phyloP scores from a whole-genome alignment of 2,888 invertebrate species.

The Hydriomena furcata region DNA sequence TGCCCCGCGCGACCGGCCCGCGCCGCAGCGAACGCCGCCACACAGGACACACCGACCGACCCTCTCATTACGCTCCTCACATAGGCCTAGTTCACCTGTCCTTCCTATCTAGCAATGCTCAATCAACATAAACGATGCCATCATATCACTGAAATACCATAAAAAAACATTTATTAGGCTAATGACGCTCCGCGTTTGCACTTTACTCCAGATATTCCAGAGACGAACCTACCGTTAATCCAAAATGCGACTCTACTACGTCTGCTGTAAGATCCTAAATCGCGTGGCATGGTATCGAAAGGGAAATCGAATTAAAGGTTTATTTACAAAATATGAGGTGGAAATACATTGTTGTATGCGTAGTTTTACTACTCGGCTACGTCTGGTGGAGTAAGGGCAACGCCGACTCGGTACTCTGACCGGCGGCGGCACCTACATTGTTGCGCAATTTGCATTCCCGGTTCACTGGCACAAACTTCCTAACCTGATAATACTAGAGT shows the following conservation, averaged over 20 bases:
- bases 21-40: slow-evolving; percentile 59
- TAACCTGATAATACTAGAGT: slow-evolving; percentile 26
- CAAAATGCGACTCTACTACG: slow-evolving; percentile 3
- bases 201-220: slow-evolving; percentile 26
- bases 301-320: slow-evolving; percentile 12
- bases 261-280: neutral
- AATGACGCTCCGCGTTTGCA: slow-evolving; percentile 18
- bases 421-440: slow-evolving; percentile 34
- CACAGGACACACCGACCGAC: slow-evolving; percentile 56
- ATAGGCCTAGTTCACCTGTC: slow-evolving; percentile 1
- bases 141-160: slow-evolving; percentile 32
- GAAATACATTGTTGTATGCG: slow-evolving; percentile 8
- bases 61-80: slow-evolving; percentile 72
- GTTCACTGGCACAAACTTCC: slow-evolving; percentile 42
- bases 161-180: slow-evolving; percentile 35
- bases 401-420: slow-evolving; percentile 16
- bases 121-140: slow-evolving; percentile 36
- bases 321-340: slow-evolving; percentile 13
- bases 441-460: slow-evolving; percentile 45
- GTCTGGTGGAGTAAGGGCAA: slow-evolving; percentile 16
- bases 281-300: neutral
- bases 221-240: slow-evolving; percentile 18
- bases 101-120: slow-evolving; percentile 19
- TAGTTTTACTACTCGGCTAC: slow-evolving; percentile 20
- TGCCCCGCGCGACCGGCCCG: slow-evolving; percentile 59